Percentiles rank a stretch among this genome's conserved stretches.
Conservation (phyloP, 2,888 invertebrate species). For the Taphrorychus bicolor region DNA sequence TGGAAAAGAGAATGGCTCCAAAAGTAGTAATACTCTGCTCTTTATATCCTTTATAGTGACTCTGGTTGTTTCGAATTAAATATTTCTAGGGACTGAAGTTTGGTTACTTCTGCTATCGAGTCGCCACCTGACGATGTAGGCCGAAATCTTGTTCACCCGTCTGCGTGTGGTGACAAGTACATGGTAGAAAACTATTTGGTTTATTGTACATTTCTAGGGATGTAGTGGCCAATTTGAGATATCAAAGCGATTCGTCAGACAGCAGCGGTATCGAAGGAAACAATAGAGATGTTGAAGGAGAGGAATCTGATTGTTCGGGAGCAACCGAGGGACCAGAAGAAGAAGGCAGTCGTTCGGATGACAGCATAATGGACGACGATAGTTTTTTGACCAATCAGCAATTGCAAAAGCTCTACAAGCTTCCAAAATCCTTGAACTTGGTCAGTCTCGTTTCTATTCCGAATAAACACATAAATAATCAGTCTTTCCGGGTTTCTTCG, state of each 20-base stretch:
- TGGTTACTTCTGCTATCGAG: not conserved
- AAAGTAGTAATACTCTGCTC: too few species aligned
- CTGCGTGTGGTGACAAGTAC: too few species aligned
- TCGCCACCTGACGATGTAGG: too few species aligned
- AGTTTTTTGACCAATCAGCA: constrained; percentile 63
- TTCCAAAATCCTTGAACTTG: constrained; percentile 65
- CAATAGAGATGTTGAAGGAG: constrained; percentile 56
- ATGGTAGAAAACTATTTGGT: too few species aligned
- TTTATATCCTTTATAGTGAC: too few species aligned
- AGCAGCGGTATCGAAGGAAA: constrained; percentile 63
- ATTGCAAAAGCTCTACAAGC: constrained; percentile 63
- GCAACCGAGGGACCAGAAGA: constrained; percentile 78
- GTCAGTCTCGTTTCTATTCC: constrained; percentile 50
- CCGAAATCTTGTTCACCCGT: too few species aligned
- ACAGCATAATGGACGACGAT: constrained; percentile 83
- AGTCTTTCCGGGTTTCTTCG: too few species aligned
- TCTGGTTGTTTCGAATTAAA: too few species aligned
- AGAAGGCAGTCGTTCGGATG: constrained; percentile 63
- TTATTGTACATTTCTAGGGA: too few species aligned
- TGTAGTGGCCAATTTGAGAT: constrained; percentile 70
- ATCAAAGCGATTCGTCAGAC: constrained; percentile 68
- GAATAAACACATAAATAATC: not conserved
- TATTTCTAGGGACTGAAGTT: too few species aligned
- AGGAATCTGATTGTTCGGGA: constrained; percentile 63
- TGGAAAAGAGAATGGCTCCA: too few species aligned